Conservation (phyloP, 2,888 invertebrate species). For the Tipula helvola region DNA sequence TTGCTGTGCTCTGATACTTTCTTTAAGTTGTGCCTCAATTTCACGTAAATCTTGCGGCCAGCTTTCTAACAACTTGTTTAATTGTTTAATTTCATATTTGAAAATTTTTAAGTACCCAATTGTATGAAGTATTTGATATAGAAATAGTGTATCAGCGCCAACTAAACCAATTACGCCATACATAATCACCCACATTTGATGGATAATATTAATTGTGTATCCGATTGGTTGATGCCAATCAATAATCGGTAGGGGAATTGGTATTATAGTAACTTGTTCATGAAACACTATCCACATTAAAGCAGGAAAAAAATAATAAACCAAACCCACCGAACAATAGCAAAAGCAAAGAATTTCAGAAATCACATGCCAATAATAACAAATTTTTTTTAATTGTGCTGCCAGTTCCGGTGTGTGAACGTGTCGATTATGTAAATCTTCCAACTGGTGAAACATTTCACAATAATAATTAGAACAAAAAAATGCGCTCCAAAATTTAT, state of each 20-base stretch:
- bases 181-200: background rate
- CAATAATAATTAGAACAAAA: too few relatives aligned
- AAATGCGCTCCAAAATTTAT: too few relatives aligned
- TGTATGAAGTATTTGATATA: background rate
- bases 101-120: background rate
- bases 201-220: background rate
- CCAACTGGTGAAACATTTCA: too few relatives aligned
- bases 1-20: background rate
- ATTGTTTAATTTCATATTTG: background rate
- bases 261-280: background rate
- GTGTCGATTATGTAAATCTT: too few relatives aligned
- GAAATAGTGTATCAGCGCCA: background rate
- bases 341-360: background rate
- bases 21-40: background rate
- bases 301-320: background rate
- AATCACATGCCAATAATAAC: background rate
- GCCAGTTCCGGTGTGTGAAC: too few relatives aligned
- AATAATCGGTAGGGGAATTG: background rate
- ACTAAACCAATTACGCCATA: background rate
- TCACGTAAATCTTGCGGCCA: background rate
- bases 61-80: background rate
- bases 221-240: background rate
- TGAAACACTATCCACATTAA: background rate
- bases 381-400: background rate
- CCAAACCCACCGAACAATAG: background rate